Evolutionary conservation across 2,113 vertebrate genomes (phyloP), one percentile per base, ranked within the genome.

Genomic region (Phainopepla nitens): DNA sequence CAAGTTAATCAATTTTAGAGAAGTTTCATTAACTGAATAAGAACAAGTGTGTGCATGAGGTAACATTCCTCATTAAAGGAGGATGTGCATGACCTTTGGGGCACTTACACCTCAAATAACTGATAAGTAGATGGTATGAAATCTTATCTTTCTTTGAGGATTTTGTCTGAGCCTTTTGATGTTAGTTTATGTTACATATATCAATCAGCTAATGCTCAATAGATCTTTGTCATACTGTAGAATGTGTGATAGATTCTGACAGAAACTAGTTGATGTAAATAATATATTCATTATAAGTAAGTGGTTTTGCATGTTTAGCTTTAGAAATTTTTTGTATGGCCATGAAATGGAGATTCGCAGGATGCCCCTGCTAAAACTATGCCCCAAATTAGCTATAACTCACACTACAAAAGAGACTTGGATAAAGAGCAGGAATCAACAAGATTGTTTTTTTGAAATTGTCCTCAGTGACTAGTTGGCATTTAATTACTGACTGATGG

Each of bases 321-420:
- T 87, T 87, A 84, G 42, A 71, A 78, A 16, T 25, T 53, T 15
- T 91, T 85, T 68, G 4, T 31, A 19, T 64, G 31, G 4, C 11
- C 28, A 6, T 9, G 21, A 60, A 58, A 21, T 3, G 20, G 35
- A n/a, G 17, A n/a, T 61, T 60, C 76, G 14, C 17, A 61, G 28
- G 45, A 31, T 10, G 13, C 36, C 5, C 5, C 9, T 61, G 23
- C 16, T 82, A 64, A 53, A 35, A 44, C 29, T 36, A 4, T 51
- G 25, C 3, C 13, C 19, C 44, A 42, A 60, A 33, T 47, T 45
- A 36, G 12, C 8, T 87, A 61, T 17, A 17, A 31, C 4, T 66
- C 1, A 0, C 0, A 1, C 2, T 31, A 12, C 25, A 75, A 44
- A 58, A 68, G 5, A 33, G 15, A 7, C 13, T 60, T 62, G 33